Base-by-base conservation (phyloP, 2,797 vertebrate genomes). In the Sebastes diploproa region DNA sequence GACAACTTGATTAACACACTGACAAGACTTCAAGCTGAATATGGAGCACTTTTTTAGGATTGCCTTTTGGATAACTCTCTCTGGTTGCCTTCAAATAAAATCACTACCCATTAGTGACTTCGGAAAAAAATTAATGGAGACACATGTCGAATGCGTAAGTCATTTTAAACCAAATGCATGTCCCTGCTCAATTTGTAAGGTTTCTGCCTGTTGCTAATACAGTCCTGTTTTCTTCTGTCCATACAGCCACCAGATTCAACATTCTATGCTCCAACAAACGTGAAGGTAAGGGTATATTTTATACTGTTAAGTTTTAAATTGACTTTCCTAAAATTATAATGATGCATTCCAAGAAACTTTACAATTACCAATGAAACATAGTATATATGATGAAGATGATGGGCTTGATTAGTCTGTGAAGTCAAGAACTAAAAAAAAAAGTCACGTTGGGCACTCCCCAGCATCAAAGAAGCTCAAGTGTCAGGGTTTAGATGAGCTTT, bases 21-120 rank as follows among this genome's bases (percentile, higher is more conserved):
- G 71, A 67, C 66, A 14, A 77, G n/a, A 13, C 56, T 63, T 81
- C 5, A 55, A 78, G 46, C 36, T 82, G 30, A 92, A 58, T 0
- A 94, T 95, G 93, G 76, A 87, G 54, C 27, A 61, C 66, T 77
- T 90, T 3, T 58, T 81, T 7, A 74, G 59, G 84, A 88, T 75
- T 63, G 67, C 20, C 52, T 76, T 93, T 85, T 87, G 90, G 85
- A 84, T 82, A 55, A 32, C 70, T 27, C 29, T 91, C 55, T 59
- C 36, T 2, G 7, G 4, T 6, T 77, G n/a, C 54, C 50, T 76
- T 63, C 62, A 61, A 54, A 80, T 67, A 4, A 59, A 6, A 0
- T 0, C 65, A n/a, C 0, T 7, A 6, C 32, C 4, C 1, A 1
- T 34, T 1, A 0, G 0, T 0, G 42, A 88, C 2, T 23, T 0